phyloP scores from a whole-genome alignment of 2,888 invertebrate species.

The Acheta domesticus region DNA sequence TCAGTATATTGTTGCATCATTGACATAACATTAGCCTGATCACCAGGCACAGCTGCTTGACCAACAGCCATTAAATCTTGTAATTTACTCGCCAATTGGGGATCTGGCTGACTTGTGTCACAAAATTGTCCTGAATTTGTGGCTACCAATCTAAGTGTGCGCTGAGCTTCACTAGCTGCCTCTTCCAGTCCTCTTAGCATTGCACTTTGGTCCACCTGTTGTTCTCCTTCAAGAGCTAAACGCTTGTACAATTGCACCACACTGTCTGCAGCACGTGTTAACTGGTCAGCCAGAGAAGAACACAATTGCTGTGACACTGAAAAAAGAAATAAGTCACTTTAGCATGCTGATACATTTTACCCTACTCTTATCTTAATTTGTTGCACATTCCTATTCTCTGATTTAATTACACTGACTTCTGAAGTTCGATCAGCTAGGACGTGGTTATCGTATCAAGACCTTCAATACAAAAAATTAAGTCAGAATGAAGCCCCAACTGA shows the following conservation, averaged over 20 bases:
- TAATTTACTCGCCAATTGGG: conserved; percentile 52
- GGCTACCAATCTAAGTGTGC: conserved; percentile 41
- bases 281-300: conserved; percentile 58
- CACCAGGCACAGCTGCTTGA: conserved; percentile 20
- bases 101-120: conserved; percentile 44
- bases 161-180: conserved; percentile 49
- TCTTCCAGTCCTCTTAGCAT: conserved; percentile 43
- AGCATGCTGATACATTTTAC: conserved; percentile 40
- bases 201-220: conserved; percentile 45
- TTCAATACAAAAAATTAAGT: too few relatives aligned
- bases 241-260: conserved; percentile 68
- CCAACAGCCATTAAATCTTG: conserved; percentile 47
- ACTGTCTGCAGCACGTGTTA: conserved; percentile 65
- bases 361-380: too few relatives aligned
- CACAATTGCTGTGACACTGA: conserved; percentile 62
- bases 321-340: conserved; percentile 35
- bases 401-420: too few relatives aligned
- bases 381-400: too few relatives aligned
- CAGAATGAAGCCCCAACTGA: too few relatives aligned
- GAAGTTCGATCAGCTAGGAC: too few relatives aligned
- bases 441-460: too few relatives aligned
- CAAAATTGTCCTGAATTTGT: conserved; percentile 42
- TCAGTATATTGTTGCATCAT: conserved; percentile 64
- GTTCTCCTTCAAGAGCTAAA: conserved; percentile 55
- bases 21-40: conserved; percentile 49